These are phyloP conservation scores for Rhagoletis zephyria DNA, from an alignment of 1,140 invertebrate genomes.

Conservation along the genomic window DNA sequence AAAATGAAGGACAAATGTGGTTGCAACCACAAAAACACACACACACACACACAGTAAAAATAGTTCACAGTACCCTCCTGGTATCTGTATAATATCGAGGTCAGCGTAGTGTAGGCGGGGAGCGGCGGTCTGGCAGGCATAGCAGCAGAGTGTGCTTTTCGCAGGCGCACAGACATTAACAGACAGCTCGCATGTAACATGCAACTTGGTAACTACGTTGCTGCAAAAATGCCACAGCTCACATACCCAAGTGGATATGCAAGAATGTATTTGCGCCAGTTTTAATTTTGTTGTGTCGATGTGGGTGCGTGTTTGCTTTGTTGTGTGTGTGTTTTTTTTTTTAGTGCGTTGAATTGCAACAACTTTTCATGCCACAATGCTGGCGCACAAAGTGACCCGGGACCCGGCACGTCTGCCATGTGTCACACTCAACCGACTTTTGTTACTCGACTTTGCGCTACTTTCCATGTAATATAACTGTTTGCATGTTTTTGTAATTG, in stretches of 20 bases:
- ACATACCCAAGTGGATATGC: not conserved
- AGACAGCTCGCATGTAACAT: not conserved
- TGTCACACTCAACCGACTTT: slow-evolving; percentile 2
- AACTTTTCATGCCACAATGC: not conserved
- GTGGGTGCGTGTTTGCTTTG: not conserved
- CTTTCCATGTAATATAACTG: slow-evolving; percentile 9
- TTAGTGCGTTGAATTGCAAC: not conserved
- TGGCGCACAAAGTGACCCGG: not conserved
- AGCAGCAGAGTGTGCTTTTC: not conserved
- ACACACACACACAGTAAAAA: not conserved
- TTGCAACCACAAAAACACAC: not conserved
- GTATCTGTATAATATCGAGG: slow-evolving; percentile 7
- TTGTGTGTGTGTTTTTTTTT: not conserved
- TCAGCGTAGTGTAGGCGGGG: slow-evolving; percentile 17
- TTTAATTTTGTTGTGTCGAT: not conserved
- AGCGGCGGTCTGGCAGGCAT: not conserved
- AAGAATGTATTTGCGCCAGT: slow-evolving; percentile 3
- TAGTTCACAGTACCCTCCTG: not conserved
- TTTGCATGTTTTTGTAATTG: not conserved
- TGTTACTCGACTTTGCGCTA: slow-evolving; percentile 10
- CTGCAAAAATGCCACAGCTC: not conserved
- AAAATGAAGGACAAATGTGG: not conserved
- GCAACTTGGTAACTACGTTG: not conserved
- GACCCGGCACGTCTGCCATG: slow-evolving; percentile 1
- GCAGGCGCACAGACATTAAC: not conserved